Evolutionary conservation across 2,113 vertebrate species (phyloP).

Genomic region (Onychostruthus taczanowskii): DNA sequence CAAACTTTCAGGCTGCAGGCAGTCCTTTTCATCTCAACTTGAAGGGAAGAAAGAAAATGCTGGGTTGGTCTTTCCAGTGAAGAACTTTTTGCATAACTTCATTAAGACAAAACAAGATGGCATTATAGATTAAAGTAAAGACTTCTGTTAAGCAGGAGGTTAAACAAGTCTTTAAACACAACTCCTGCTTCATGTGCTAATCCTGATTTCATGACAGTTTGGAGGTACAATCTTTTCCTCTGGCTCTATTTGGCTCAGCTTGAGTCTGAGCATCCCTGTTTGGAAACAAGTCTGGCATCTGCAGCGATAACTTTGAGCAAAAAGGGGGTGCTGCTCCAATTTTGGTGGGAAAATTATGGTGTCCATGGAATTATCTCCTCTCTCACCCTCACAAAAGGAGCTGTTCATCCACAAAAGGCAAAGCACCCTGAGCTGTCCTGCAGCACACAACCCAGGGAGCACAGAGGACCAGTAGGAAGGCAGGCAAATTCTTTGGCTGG

Average conservation of each 20-base stretch:
- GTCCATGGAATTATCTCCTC: background rate
- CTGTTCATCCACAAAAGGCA: background rate
- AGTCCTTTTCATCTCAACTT: constrained; percentile 21
- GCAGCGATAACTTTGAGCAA: fast-evolving
- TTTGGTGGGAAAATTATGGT: background rate
- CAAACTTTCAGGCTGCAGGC: constrained; percentile 27
- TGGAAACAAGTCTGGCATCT: background rate
- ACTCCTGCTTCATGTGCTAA: background rate
- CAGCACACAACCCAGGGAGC: background rate
- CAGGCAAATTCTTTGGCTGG: background rate
- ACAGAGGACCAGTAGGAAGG: background rate
- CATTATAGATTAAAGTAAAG: constrained; percentile 1
- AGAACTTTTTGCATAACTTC: constrained; percentile 1
- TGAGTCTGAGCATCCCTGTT: background rate
- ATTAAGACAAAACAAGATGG: constrained; percentile 17
- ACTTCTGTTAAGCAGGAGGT: background rate
- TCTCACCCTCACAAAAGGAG: background rate
- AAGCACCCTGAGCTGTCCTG: background rate
- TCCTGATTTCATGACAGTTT: background rate
- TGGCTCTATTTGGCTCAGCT: background rate
- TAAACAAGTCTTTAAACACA: background rate
- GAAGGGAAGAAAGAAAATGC: constrained; percentile 17
- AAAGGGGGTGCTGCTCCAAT: background rate
- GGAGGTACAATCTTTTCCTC: background rate
- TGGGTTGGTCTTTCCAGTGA: background rate